A percentile compares a stretch with the other conserved stretches of the same genome.
Evolutionary conservation across 2,113 vertebrate species (phyloP).

Genomic region (Bubo bubo): DNA sequence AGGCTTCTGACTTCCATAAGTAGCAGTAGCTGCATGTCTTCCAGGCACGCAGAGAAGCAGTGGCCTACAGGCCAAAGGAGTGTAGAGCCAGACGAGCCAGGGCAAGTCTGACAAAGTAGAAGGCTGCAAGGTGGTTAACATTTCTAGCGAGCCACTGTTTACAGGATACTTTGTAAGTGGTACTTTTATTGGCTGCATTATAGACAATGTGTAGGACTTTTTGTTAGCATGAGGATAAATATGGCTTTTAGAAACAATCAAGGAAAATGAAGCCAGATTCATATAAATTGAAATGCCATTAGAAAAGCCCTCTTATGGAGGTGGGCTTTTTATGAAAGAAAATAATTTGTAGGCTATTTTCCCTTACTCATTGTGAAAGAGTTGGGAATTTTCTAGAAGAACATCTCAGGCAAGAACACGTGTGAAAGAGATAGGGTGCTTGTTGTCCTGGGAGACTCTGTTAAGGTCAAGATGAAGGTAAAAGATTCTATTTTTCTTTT

Average conservation of each 20-base stretch:
- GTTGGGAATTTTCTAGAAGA: neutral
- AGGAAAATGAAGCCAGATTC: neutral
- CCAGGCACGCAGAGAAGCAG: neutral
- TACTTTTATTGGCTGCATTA: neutral
- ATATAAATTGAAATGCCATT: neutral
- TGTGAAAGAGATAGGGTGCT: neutral
- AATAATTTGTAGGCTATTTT: neutral
- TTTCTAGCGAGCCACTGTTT: neutral
- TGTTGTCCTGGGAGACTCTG: neutral
- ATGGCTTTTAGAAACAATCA: neutral
- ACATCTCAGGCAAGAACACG: neutral
- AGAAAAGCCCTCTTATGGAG: neutral
- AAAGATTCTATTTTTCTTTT: neutral
- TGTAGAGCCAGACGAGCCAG: neutral
- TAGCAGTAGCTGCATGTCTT: fast-evolving
- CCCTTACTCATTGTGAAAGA: neutral
- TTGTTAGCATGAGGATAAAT: neutral
- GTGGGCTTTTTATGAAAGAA: neutral
- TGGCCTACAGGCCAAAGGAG: neutral
- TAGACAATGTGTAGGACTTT: neutral
- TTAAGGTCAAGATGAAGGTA: neutral
- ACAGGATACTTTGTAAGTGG: neutral
- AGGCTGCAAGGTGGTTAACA: neutral
- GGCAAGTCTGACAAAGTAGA: neutral
- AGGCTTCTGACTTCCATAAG: neutral